Percentiles rank a stretch among this genome's conserved stretches.
These are phyloP conservation scores for Amniataba percoides DNA, from an alignment of 2,797 vertebrate genomes.

Conservation along the genomic window DNA sequence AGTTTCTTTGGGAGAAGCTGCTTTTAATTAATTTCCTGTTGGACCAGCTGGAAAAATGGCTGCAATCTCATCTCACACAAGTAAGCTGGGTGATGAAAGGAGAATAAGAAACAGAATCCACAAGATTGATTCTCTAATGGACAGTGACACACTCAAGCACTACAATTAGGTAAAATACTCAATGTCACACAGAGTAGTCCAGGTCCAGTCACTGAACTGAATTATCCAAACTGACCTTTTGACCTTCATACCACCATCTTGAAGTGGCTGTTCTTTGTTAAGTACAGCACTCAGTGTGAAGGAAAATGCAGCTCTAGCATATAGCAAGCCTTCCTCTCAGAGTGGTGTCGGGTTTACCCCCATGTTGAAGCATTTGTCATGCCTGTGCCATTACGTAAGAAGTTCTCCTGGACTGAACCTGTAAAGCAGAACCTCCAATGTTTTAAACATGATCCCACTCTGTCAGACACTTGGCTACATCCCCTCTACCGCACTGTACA, in stretches of 20 bases:
- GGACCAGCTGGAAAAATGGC: neutral
- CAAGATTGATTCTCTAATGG: neutral
- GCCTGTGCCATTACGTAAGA: conserved; percentile 57
- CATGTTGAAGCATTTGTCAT: conserved; percentile 52
- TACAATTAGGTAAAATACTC: conserved; percentile 4
- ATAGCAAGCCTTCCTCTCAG: neutral
- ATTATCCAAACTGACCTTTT: conserved; percentile 22
- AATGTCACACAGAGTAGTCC: neutral
- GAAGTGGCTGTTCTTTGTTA: neutral
- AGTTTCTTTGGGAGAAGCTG: neutral
- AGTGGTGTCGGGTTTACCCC: conserved; percentile 30
- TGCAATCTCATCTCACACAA: neutral
- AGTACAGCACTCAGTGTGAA: neutral
- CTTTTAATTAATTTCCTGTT: neutral
- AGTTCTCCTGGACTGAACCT: conserved; percentile 36
- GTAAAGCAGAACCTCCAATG: conserved; percentile 36
- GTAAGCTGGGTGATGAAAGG: neutral
- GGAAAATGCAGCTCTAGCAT: conserved; percentile 4
- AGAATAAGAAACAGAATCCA: conserved; percentile 1
- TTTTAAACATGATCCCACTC: conserved; percentile 43
- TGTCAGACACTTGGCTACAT: conserved; percentile 34
- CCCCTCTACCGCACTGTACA: conserved; percentile 10
- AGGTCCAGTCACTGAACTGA: conserved; percentile 8
- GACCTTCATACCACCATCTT: conserved; percentile 7
- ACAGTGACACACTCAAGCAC: neutral